Conservation (phyloP, 2,797 vertebrate species). For the Macrochelys suwanniensis region DNA sequence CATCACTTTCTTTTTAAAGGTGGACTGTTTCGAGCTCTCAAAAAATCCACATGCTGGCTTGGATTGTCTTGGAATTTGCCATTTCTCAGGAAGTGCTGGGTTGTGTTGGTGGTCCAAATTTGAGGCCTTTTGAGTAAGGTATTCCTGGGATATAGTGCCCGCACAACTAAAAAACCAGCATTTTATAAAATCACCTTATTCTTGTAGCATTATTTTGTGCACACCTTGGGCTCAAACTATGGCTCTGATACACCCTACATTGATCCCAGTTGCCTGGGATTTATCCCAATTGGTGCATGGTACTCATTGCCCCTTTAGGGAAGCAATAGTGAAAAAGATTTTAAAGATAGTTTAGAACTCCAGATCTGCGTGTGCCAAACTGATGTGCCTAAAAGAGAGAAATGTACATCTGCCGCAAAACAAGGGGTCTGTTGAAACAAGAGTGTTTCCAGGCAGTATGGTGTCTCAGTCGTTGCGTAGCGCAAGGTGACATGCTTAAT, state of each 20-base stretch:
- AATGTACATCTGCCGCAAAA: not conserved
- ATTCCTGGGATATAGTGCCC: not conserved
- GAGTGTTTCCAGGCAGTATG: not conserved
- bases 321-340: not conserved
- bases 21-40: not conserved
- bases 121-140: not conserved
- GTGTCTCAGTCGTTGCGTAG: not conserved
- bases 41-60: not conserved
- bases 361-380: not conserved
- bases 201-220: not conserved
- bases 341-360: not conserved
- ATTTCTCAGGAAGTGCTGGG: not conserved
- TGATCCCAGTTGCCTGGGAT: not conserved
- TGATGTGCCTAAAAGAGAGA: not conserved
- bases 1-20: not conserved
- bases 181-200: not conserved
- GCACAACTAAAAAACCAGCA: not conserved
- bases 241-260: not conserved
- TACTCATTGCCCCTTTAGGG: not conserved
- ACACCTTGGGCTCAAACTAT: not conserved
- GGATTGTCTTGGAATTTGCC: not conserved
- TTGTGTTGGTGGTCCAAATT: not conserved
- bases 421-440: not conserved
- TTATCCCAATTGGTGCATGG: not conserved
- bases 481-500: not conserved